Evolutionary conservation across 2,888 invertebrate genomes (phyloP), one percentile per base, ranked within the genome.

Genomic region (Morpho deidamia): DNA sequence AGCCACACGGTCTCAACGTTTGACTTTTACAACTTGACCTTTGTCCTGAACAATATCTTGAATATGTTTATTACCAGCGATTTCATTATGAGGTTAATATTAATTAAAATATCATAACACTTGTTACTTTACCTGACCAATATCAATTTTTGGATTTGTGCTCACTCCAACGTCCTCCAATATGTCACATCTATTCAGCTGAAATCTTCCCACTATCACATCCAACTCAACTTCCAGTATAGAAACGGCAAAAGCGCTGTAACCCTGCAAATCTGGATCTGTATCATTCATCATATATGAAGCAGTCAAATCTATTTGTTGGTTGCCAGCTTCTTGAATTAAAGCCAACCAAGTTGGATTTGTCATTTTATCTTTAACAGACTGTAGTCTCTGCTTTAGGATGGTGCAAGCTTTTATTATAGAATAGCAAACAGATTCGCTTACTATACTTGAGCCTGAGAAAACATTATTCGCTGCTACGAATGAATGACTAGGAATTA

Each of bases 161-260:
- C 93, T 93, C 59, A 91, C 72, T 0, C 94, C 94, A 0, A 91
- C 91, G 70, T 95, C 95, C 69, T 94, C 94, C 56, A 94, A 69
- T 57, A 94, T 78, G 76, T 94, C 94, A 0, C 91, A 91, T 59
- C 94, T 81, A 1, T 76, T 69, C 37, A 93, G 76, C 64, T 92
- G 81, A 60, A 91, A 91, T 66, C 92, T 91, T 1, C 95, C 95
- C 1, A 94, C 94, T 45, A 95, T 70, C 1, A 94, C 78, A 71
- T 95, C 95, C 3, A 95, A 67, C 67, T 94, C 92, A 0, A 93
- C 91, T 78, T 95, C 95, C 7, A 91, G 70, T 11, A 92, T 89
- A 1, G 89, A 78, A 0, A 91, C 90, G 7, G 92, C 92, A 69
- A 91, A 94, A 35, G 94, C 91, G 11, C 72, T 73, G 64, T 95